A percentile compares a stretch with the other conserved stretches of the same genome.
These are phyloP conservation scores for Torymus aiolomorphi DNA, from an alignment of 2,888 invertebrate species.

Conservation along the genomic window DNA sequence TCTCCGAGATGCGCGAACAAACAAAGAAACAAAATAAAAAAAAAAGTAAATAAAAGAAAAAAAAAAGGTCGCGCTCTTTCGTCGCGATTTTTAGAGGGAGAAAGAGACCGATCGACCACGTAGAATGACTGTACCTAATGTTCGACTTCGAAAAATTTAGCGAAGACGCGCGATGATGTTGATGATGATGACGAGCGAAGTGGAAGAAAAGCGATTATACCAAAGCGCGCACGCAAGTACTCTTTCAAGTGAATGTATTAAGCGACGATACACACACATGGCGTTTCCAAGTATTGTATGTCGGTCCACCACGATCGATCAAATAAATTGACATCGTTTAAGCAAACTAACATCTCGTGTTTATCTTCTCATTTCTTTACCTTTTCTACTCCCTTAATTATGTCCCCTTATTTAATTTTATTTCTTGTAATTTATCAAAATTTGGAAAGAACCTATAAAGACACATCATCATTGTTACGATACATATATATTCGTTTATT, in stretches of 20 bases:
- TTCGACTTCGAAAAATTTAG: constrained; percentile 40
- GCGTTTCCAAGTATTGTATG: constrained; percentile 69
- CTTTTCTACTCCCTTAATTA: neutral
- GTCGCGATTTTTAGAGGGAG: constrained; percentile 29
- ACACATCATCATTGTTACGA: constrained; percentile 6
- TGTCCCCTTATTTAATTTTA: too few species aligned
- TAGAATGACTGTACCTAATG: constrained; percentile 55
- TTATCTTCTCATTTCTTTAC: constrained; percentile 1
- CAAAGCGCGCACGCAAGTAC: constrained; percentile 42
- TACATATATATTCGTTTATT: constrained; percentile 43
- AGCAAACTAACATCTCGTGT: constrained; percentile 46
- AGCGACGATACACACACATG: constrained; percentile 58
- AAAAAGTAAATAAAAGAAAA: neutral
- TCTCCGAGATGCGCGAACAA: too few species aligned
- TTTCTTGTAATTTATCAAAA: too few species aligned
- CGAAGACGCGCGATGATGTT: too few species aligned
- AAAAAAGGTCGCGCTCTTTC: constrained; percentile 18
- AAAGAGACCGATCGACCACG: constrained; percentile 31
- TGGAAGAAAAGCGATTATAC: neutral
- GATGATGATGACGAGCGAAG: too few species aligned
- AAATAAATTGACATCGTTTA: constrained; percentile 73
- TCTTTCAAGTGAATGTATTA: constrained; percentile 63
- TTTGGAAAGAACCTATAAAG: too few species aligned
- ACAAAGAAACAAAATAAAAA: too few species aligned
- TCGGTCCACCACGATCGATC: constrained; percentile 70